Percentiles rank a stretch among this genome's conserved stretches.
These are phyloP conservation scores for Cyphomyrmex costatus DNA, from an alignment of 1,140 invertebrate genomes.

Conservation along the genomic window DNA sequence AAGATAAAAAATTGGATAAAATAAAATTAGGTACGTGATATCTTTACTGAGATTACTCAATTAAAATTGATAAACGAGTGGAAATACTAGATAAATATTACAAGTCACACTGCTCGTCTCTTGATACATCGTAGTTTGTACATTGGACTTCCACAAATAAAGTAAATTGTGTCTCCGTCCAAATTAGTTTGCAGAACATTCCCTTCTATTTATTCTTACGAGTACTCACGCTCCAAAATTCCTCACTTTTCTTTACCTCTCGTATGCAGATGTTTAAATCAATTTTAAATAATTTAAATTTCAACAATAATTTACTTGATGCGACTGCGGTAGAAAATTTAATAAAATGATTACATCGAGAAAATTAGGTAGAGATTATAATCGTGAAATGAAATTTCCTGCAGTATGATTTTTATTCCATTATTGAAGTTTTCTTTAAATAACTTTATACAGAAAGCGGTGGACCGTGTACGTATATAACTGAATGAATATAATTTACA, in stretches of 20 bases:
- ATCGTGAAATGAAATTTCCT: conserved; percentile 3
- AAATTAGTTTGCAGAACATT: background rate
- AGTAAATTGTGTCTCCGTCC: background rate
- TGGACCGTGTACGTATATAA: background rate
- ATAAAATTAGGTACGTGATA: background rate
- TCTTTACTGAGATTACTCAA: background rate
- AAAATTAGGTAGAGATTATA: background rate
- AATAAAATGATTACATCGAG: conserved; percentile 12
- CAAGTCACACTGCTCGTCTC: background rate
- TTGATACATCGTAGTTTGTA: background rate
- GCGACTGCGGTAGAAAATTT: background rate
- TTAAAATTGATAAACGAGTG: background rate
- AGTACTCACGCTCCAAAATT: background rate
- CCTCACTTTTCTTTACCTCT: background rate
- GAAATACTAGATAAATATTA: conserved; percentile 13
- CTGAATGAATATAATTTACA: background rate
- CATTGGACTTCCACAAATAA: background rate
- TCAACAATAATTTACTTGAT: background rate
- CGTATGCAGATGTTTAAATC: background rate
- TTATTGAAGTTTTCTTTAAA: background rate
- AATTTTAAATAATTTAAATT: background rate
- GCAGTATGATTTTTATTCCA: background rate
- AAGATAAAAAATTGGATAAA: background rate
- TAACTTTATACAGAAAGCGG: background rate
- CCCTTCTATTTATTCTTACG: background rate